These are phyloP conservation scores for Melipona beecheii DNA, from an alignment of 2,888 invertebrate species.

Conservation along the genomic window DNA sequence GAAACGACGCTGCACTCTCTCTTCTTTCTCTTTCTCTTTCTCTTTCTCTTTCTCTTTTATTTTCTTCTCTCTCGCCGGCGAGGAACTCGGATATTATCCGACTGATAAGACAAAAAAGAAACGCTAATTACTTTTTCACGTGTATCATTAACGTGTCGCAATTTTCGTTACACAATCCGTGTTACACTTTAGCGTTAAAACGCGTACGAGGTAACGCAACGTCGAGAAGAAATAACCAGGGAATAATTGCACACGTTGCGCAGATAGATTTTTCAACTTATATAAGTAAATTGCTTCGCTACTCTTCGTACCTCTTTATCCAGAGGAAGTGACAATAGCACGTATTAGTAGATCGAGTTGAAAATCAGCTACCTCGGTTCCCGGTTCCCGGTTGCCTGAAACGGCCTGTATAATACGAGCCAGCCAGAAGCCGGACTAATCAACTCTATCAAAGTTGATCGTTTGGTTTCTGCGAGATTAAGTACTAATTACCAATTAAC, in stretches of 20 bases:
- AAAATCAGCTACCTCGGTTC: not conserved
- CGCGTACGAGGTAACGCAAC: not conserved
- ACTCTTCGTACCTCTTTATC: not conserved
- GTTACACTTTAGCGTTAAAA: conserved; percentile 13
- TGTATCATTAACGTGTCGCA: conserved; percentile 47
- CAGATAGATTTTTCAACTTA: not conserved
- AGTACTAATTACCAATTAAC: not conserved
- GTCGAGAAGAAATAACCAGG: conserved; percentile 2
- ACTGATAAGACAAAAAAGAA: conserved; percentile 38
- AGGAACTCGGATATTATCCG: conserved; percentile 14
- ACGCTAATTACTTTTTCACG: conserved; percentile 48
- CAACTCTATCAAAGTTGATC: not conserved
- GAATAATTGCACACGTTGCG: not conserved
- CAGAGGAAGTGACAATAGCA: not conserved
- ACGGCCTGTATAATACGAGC: not conserved
- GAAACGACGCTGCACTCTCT: not conserved
- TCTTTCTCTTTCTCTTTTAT: not conserved
- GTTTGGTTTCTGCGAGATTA: not conserved
- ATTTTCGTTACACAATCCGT: conserved; percentile 28
- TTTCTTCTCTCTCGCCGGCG: conserved; percentile 12
- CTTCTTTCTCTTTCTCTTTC: not conserved
- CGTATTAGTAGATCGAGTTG: not conserved
- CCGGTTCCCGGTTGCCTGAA: not conserved
- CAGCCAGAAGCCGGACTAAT: not conserved
- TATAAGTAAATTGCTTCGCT: not conserved